These are phyloP conservation scores for Morus bassanus DNA, from an alignment of 2,797 vertebrate species.

Conservation along the genomic window DNA sequence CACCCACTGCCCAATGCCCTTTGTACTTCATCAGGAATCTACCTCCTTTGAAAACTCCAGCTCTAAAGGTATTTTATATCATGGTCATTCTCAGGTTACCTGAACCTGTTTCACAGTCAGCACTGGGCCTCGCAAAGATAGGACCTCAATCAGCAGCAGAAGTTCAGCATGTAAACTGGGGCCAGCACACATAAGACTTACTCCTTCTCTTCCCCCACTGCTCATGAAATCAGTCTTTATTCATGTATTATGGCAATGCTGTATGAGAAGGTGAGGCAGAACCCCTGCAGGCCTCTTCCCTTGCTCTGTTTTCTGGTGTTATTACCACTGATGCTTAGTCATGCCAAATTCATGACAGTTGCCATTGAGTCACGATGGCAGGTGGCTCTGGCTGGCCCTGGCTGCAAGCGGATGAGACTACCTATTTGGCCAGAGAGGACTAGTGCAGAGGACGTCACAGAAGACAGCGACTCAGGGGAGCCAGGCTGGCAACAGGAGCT, in stretches of 20 bases:
- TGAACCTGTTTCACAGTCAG: not conserved
- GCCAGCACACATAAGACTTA: not conserved
- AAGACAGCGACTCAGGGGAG: not conserved
- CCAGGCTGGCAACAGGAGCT: not conserved
- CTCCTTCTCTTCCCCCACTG: not conserved
- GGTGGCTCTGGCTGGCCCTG: not conserved
- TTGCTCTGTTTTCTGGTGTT: not conserved
- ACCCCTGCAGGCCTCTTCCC: not conserved
- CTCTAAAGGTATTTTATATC: not conserved
- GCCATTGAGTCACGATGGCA: conserved; percentile 1
- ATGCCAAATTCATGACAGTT: not conserved
- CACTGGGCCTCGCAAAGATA: not conserved
- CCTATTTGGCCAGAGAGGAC: not conserved
- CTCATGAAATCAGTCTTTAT: not conserved
- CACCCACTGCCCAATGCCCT: not conserved
- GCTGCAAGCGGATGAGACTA: not conserved
- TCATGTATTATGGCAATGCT: not conserved
- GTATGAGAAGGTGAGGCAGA: not conserved
- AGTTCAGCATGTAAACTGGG: not conserved
- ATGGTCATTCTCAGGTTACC: not conserved
- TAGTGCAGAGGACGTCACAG: not conserved
- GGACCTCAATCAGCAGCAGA: not conserved
- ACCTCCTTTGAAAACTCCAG: not conserved
- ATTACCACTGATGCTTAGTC: not conserved
- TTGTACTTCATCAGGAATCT: not conserved